Evolutionary conservation across 1,140 invertebrate genomes (phyloP).

Genomic region (Holcopasites calliopsidis): DNA sequence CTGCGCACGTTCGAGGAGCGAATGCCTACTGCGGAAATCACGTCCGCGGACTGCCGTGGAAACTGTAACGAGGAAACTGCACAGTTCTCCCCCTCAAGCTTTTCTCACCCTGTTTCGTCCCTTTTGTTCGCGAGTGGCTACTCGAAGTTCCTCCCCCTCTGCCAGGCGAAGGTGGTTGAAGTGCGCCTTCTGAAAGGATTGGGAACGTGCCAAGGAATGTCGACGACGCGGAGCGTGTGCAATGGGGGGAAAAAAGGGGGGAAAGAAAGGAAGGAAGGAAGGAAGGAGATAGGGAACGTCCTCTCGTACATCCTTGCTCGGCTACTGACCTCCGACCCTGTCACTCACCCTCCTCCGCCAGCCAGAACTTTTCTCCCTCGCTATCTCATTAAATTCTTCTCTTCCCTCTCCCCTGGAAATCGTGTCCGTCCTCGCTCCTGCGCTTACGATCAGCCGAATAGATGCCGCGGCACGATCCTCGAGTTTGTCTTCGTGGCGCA

Average conservation of each 20-base stretch:
- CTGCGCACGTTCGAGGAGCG: slow-evolving; percentile 1
- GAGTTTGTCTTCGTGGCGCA: slow-evolving; percentile 33
- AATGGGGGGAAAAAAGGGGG: slow-evolving; percentile 8
- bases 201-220: slow-evolving; percentile 56
- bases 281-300: slow-evolving; percentile 10
- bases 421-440: slow-evolving; percentile 13
- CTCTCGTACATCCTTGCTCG: slow-evolving; percentile 43
- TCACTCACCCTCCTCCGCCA: slow-evolving; percentile 37
- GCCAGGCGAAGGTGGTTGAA: slow-evolving; percentile 12
- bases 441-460: slow-evolving; percentile 43
- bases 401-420: background rate
- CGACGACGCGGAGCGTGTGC: slow-evolving; percentile 21
- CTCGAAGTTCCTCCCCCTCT: background rate
- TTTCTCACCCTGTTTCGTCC: slow-evolving; percentile 30
- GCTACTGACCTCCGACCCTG: slow-evolving; percentile 49
- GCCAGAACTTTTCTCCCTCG: slow-evolving; percentile 26
- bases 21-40: background rate
- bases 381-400: slow-evolving; percentile 43
- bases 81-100: slow-evolving; percentile 10
- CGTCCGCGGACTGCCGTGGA: no score
- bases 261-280: slow-evolving; percentile 8
- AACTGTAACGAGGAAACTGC: slow-evolving; percentile 23
- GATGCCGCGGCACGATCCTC: slow-evolving; percentile 45
- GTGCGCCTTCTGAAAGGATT: slow-evolving; percentile 42
- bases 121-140: slow-evolving; percentile 29